These are phyloP conservation scores for Falco punctatus DNA, from an alignment of 2,113 vertebrate genomes.

Conservation along the genomic window DNA sequence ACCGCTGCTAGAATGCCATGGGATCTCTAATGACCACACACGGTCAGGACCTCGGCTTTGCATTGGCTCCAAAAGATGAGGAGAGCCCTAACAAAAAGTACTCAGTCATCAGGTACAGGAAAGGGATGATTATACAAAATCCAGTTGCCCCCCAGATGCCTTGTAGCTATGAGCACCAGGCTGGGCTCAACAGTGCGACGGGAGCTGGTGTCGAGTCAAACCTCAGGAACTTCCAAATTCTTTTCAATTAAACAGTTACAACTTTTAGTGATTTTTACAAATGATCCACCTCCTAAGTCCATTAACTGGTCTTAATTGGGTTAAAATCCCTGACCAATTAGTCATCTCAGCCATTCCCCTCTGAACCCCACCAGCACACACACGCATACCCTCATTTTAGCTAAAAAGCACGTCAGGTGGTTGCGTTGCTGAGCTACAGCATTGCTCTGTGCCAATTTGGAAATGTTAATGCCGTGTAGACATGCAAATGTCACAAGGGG, in stretches of 20 bases:
- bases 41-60: not conserved
- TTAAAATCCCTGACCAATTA: constrained; percentile 43
- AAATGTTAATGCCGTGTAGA: not conserved
- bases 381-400: not conserved
- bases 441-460: not conserved
- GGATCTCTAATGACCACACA: not conserved
- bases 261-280: constrained; percentile 51
- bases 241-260: constrained; percentile 35
- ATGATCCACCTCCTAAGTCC: constrained; percentile 11
- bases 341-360: not conserved
- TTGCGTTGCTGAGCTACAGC: not conserved
- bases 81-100: not conserved
- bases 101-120: constrained; percentile 4
- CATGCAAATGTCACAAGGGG: not conserved
- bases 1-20: accelerated
- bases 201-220: not conserved
- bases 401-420: not conserved
- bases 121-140: not conserved
- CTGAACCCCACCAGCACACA: not conserved
- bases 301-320: constrained; percentile 41
- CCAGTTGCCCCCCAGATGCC: not conserved
- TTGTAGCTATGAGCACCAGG: not conserved
- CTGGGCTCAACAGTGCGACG: not conserved
- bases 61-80: not conserved
- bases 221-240: not conserved